A percentile compares a stretch with the other conserved stretches of the same genome.
Conservation (phyloP, 2,797 vertebrate genomes). For the Centropyge bicolor region DNA sequence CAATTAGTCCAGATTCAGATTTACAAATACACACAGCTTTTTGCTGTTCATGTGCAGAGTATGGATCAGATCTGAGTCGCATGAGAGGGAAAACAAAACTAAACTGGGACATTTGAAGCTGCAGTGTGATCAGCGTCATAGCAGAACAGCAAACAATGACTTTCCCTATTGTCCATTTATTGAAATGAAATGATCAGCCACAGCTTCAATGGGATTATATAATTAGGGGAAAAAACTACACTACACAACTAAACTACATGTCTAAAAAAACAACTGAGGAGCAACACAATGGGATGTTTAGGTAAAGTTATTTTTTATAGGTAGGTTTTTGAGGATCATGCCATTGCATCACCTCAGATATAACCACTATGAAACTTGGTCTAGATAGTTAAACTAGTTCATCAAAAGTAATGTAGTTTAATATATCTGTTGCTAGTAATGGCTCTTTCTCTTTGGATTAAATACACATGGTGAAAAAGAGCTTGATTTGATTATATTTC, state of each 20-base stretch:
- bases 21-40: too few relatives aligned
- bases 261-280: neutral
- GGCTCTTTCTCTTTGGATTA: neutral
- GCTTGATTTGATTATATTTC: neutral
- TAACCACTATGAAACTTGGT: neutral
- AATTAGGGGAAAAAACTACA: conserved; percentile 2
- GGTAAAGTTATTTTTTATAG: neutral
- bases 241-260: too few relatives aligned
- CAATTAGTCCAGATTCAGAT: too few relatives aligned
- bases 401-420: neutral
- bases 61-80: too few relatives aligned
- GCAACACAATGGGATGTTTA: neutral
- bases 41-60: too few relatives aligned
- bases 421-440: too few relatives aligned
- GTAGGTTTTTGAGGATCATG: neutral
- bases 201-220: conserved; percentile 1
- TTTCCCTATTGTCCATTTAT: neutral
- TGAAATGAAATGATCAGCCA: too few relatives aligned
- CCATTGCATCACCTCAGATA: neutral
- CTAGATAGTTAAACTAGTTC: neutral
- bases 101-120: conserved; percentile 7
- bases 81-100: neutral
- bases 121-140: neutral
- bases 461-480: neutral
- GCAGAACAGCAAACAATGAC: neutral